Evolutionary conservation across 1,140 invertebrate species (phyloP).

Genomic region (Nymphalis io): DNA sequence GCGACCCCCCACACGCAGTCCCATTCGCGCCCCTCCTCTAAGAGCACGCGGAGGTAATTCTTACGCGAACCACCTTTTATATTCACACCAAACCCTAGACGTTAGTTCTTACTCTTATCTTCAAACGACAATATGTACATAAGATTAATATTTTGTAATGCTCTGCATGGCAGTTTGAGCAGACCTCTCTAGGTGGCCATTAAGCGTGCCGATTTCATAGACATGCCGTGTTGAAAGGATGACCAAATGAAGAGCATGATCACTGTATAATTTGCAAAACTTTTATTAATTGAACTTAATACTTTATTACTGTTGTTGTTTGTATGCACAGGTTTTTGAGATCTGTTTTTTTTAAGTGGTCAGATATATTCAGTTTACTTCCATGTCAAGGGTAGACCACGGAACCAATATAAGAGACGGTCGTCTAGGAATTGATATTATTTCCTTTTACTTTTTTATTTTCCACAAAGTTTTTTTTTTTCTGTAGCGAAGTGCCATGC

Average conservation of each 20-base stretch:
- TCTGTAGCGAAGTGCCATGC: conserved; percentile 58
- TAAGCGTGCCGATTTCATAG: too few species aligned
- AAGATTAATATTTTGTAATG: conserved; percentile 79
- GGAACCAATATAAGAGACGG: conserved; percentile 18
- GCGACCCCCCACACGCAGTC: conserved; percentile 77
- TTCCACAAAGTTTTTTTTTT: conserved; percentile 3
- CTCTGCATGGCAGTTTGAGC: conserved; percentile 59
- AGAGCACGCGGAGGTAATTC: conserved; percentile 78
- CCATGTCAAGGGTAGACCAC: conserved; percentile 4
- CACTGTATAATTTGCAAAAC: conserved; percentile 13
- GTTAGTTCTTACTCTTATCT: conserved; percentile 77
- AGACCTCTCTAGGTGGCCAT: conserved; percentile 6
- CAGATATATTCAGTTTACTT: conserved; percentile 1
- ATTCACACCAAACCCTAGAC: conserved; percentile 59
- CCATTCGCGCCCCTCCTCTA: conserved; percentile 79
- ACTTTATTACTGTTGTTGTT: conserved; percentile 30
- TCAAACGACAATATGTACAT: conserved; percentile 82
- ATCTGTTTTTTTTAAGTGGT: conserved; percentile 10
- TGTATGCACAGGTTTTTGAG: conserved; percentile 14
- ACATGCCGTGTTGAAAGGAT: not conserved
- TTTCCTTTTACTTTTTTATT: too few species aligned
- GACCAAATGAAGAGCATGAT: conserved; percentile 5
- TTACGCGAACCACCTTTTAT: conserved; percentile 54
- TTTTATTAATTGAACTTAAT: conserved; percentile 15
- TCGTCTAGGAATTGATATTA: conserved; percentile 39